Evolutionary conservation across 1,140 invertebrate genomes (phyloP).

Genomic region (Zelostemma sp.): DNA sequence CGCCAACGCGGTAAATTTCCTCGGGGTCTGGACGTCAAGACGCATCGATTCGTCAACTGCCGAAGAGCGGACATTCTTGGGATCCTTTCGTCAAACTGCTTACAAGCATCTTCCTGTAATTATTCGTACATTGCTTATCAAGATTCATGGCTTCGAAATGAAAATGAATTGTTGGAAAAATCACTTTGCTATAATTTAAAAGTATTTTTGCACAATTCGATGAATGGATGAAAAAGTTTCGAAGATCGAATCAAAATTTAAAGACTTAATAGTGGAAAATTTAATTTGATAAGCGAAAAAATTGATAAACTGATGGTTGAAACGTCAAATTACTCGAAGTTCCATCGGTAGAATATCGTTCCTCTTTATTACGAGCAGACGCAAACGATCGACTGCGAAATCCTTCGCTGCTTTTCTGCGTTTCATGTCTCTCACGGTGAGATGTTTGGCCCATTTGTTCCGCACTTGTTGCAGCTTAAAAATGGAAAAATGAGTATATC

Average conservation of each 20-base stretch:
- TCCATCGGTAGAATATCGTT: conserved; percentile 86
- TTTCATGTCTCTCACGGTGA: conserved; percentile 79
- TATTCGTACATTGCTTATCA: too few relatives aligned
- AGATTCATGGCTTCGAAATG: too few relatives aligned
- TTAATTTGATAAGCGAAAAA: too few relatives aligned
- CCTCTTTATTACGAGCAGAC: conserved; percentile 82
- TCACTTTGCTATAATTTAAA: too few relatives aligned
- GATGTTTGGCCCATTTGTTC: conserved; percentile 74
- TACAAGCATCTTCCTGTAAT: conserved; percentile 75
- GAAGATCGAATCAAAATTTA: too few relatives aligned
- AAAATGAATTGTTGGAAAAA: too few relatives aligned
- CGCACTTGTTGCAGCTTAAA: conserved; percentile 79
- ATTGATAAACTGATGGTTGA: neutral
- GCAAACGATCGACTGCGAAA: conserved; percentile 78
- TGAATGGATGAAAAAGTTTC: too few relatives aligned
- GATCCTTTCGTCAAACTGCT: conserved; percentile 78
- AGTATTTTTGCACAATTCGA: too few relatives aligned
- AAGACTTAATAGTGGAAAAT: too few relatives aligned
- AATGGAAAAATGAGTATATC: neutral
- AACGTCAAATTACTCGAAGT: conserved; percentile 73
- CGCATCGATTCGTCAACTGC: conserved; percentile 80
- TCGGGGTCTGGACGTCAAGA: conserved; percentile 82
- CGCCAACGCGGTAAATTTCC: conserved; percentile 83
- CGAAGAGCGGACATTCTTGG: conserved; percentile 79
- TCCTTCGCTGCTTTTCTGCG: conserved; percentile 80